Percentiles rank a stretch among this genome's conserved stretches.
Evolutionary conservation across 2,888 invertebrate species (phyloP).

Genomic region (Patella pellucida): DNA sequence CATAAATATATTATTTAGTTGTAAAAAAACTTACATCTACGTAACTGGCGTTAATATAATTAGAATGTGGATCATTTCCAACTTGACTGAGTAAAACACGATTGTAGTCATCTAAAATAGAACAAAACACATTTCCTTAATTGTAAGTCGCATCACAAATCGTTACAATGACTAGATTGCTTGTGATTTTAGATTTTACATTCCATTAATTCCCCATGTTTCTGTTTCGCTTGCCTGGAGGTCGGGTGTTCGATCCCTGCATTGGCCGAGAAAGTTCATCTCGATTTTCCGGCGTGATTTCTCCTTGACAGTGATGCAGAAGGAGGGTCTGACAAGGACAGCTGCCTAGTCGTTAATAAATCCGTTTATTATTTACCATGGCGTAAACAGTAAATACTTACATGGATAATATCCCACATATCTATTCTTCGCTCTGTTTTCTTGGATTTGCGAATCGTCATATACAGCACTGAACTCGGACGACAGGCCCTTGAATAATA

Average conservation of each 20-base stretch:
- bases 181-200: background rate
- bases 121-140: background rate
- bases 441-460: constrained; percentile 9
- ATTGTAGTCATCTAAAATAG: background rate
- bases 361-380: too few species aligned
- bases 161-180: too few species aligned
- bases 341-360: too few species aligned
- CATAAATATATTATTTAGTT: too few species aligned
- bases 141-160: too few species aligned
- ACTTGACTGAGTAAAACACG: background rate
- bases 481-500: background rate
- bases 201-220: too few species aligned
- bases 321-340: too few species aligned
- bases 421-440: constrained; percentile 18
- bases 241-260: too few species aligned
- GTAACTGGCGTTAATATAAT: constrained; percentile 7
- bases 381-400: constrained; percentile 6
- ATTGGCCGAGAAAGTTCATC: too few species aligned
- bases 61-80: background rate
- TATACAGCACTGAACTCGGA: constrained; percentile 14
- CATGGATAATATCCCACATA: constrained; percentile 24
- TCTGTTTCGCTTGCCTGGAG: too few species aligned
- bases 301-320: too few species aligned
- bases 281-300: too few species aligned
- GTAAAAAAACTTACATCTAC: constrained; percentile 3